Evolutionary conservation across 2,888 invertebrate genomes (phyloP).

Genomic region (Epistrophella euchroma): DNA sequence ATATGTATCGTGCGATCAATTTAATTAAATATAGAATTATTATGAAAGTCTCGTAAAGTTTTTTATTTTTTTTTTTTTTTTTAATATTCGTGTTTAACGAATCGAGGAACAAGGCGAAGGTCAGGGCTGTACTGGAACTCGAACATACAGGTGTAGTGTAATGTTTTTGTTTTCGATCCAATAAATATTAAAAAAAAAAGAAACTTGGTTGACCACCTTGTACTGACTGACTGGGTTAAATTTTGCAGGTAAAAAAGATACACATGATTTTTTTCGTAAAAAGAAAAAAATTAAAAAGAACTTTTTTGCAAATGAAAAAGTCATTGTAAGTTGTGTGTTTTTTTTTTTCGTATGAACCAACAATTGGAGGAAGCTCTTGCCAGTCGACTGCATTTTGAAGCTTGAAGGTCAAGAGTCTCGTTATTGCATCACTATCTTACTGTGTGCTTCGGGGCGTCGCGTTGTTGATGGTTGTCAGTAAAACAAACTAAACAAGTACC

Average conservation of each 20-base stretch:
- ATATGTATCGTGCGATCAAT: conserved; percentile 19
- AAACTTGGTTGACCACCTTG: conserved; percentile 37
- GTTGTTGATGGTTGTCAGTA: background rate
- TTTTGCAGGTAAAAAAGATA: conserved; percentile 15
- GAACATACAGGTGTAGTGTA: conserved; percentile 27
- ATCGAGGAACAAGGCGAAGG: conserved; percentile 73
- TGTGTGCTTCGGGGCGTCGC: conserved; percentile 24
- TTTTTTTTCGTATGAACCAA: background rate
- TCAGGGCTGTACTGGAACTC: conserved; percentile 39
- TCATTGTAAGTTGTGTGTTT: background rate
- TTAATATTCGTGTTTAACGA: conserved; percentile 50
- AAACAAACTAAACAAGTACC: background rate
- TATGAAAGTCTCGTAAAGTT: conserved; percentile 37
- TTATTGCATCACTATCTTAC: conserved; percentile 51
- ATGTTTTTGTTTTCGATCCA: background rate
- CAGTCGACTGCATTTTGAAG: conserved; percentile 14
- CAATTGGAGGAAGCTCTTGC: conserved; percentile 32
- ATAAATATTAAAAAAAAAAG: conserved; percentile 8
- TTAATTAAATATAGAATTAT: conserved; percentile 31
- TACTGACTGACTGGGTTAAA: conserved; percentile 29
- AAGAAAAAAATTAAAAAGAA: background rate
- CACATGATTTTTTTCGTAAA: background rate
- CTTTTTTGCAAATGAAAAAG: background rate
- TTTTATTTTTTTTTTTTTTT: background rate
- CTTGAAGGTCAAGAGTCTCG: conserved; percentile 66